Conservation (phyloP, 2,888 invertebrate genomes). For the Copidosoma aretas region DNA sequence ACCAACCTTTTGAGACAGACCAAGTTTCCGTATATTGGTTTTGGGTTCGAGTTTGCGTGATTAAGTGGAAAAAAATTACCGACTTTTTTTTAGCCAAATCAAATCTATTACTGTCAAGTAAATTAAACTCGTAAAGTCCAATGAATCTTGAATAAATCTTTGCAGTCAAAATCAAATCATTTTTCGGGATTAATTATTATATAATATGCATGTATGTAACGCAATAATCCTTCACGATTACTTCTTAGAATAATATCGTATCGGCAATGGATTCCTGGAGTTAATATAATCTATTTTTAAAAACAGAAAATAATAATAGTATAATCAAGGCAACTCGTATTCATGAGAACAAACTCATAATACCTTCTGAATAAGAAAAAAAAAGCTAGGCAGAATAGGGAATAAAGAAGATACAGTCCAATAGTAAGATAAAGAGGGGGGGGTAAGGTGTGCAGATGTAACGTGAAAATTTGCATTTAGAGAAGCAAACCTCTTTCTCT, state of each 20-base stretch:
- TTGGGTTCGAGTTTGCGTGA: too few relatives aligned
- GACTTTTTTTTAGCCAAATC: too few relatives aligned
- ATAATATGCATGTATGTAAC: too few relatives aligned
- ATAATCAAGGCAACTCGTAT: background rate
- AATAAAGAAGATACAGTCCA: background rate
- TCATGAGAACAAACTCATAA: background rate
- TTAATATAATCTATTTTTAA: background rate
- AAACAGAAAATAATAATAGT: background rate
- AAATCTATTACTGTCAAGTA: too few relatives aligned
- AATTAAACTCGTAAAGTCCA: too few relatives aligned
- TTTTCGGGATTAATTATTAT: too few relatives aligned
- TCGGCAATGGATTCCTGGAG: background rate
- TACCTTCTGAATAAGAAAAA: conserved; percentile 1
- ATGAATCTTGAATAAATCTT: too few relatives aligned
- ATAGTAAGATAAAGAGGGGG: background rate
- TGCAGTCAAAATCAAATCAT: too few relatives aligned
- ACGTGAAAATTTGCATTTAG: conserved; percentile 59
- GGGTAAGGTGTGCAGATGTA: conserved; percentile 49
- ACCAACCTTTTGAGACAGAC: background rate
- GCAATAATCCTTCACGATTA: background rate
- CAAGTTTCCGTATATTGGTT: background rate
- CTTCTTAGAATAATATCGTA: background rate
- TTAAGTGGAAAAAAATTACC: too few relatives aligned
- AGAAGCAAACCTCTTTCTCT: conserved; percentile 45
- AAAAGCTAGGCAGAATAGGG: background rate